A percentile compares a stretch with the other conserved stretches of the same genome.
phyloP scores from a whole-genome alignment of 2,797 vertebrate species.

The Sebastes iracundus region DNA sequence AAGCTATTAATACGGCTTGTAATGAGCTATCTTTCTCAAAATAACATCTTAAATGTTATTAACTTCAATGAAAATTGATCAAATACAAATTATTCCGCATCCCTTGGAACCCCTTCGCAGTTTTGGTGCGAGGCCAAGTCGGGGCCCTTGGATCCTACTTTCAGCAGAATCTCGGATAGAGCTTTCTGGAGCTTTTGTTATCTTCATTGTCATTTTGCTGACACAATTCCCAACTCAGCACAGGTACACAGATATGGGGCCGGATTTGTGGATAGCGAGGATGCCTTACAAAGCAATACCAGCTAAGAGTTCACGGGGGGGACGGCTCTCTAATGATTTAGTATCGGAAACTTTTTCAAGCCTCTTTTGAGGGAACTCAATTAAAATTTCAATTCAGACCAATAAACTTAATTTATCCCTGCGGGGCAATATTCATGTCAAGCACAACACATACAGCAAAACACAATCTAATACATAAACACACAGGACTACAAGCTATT shows the following conservation, averaged over 20 bases:
- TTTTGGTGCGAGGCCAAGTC: slow-evolving; percentile 25
- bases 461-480: slow-evolving; percentile 17
- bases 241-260: slow-evolving; percentile 48
- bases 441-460: neutral
- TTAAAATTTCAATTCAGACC: slow-evolving; percentile 26
- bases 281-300: slow-evolving; percentile 68
- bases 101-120: neutral
- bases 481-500: slow-evolving; percentile 5
- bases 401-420: slow-evolving; percentile 33
- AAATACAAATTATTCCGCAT: slow-evolving; percentile 37
- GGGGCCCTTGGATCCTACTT: slow-evolving; percentile 20
- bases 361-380: slow-evolving; percentile 26
- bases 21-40: slow-evolving; percentile 47
- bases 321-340: slow-evolving; percentile 33
- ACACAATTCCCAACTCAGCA: slow-evolving; percentile 68
- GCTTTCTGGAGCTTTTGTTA: slow-evolving; percentile 55
- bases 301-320: slow-evolving; percentile 30
- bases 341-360: slow-evolving; percentile 31
- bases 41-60: slow-evolving; percentile 49
- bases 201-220: slow-evolving; percentile 72
- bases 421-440: slow-evolving; percentile 24
- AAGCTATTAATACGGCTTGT: slow-evolving; percentile 44
- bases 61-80: slow-evolving; percentile 43
- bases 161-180: slow-evolving; percentile 40
- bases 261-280: slow-evolving; percentile 43